Base-by-base conservation (phyloP, 2,888 invertebrate genomes). In the Coenonympha arcania region DNA sequence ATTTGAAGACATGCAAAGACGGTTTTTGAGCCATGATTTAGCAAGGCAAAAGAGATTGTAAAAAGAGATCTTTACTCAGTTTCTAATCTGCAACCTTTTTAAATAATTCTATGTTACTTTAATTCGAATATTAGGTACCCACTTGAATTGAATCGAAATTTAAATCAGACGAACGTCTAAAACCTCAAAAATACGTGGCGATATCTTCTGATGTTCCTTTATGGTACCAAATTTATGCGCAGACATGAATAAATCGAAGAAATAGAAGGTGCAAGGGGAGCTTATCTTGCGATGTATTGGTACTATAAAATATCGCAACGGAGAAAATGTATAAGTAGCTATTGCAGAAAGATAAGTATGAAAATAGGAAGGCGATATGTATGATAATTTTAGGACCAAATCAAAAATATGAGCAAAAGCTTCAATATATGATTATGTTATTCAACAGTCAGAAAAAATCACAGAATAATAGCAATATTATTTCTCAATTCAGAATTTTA, bases 231-330 rank as follows among this genome's bases (percentile, higher is more conserved):
- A 79, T 79, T 77, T 83, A 82, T 80, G 79, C 76, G 68, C 68
- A 57, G 73, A 72, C 80, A 81, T 75, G 82, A 85, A 84, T 81
- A 82, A 80, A 81, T 81, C 77, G 76, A 73, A 78, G 73, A 77
- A 71, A 76, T 79, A 76, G 73, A 74, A 73, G 74, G 64, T 59
- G 63, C 63, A 56, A 30, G 68, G 67, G 70, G 66, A 70, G 73
- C 76, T 81, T 82, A 79, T 81, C 81, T 77, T 55, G 57, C 67
- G 68, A 80, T 72, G 76, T 80, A 80, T 81, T 71, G 77, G 65
- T 63, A 63, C 71, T 76, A 78, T 83, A 79, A 83, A 79, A 71
- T 69, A 79, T 69, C 66, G 67, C 63, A 66, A 69, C 64, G 62
- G 68, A 65, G 58, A 64, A n/a, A 66, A 65, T 67, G 61, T 63